Percentiles rank a stretch among this genome's conserved stretches.
Evolutionary conservation across 1,140 invertebrate species (phyloP).

Genomic region (Nasonia vitripennis): DNA sequence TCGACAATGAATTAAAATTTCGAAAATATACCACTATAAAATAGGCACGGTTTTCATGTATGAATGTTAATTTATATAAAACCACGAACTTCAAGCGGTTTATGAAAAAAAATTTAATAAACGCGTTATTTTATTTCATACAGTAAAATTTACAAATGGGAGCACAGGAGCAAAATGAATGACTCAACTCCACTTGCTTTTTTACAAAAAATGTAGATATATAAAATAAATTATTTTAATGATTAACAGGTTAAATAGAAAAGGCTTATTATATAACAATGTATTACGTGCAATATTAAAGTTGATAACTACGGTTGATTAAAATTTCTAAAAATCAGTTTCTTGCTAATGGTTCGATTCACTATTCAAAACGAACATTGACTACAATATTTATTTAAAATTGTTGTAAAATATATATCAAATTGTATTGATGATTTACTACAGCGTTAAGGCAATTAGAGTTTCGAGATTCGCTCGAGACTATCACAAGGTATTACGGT

Average conservation of each 20-base stretch:
- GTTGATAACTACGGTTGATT: conserved; percentile 19
- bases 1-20: conserved; percentile 7
- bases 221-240: conserved; percentile 49
- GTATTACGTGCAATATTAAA: conserved; percentile 50
- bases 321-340: conserved; percentile 45
- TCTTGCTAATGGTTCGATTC: conserved; percentile 51
- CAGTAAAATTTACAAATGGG: conserved; percentile 32
- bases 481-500: conserved; percentile 63
- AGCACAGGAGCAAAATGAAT: conserved; percentile 8
- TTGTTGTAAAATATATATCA: conserved; percentile 65
- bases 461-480: conserved; percentile 60
- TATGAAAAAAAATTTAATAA: conserved; percentile 19
- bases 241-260: conserved; percentile 39
- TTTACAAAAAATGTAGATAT: conserved; percentile 29
- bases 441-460: conserved; percentile 67
- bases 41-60: background rate
- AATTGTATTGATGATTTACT: conserved; percentile 61
- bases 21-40: conserved; percentile 7
- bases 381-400: conserved; percentile 56
- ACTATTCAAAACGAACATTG: conserved; percentile 34
- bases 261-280: conserved; percentile 40
- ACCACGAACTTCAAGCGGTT: conserved; percentile 14
- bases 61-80: background rate
- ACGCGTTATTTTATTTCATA: background rate
- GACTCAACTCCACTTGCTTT: conserved; percentile 11